Evolutionary conservation across 1,140 invertebrate genomes (phyloP).

Genomic region (Aphelenchoides fujianensis): DNA sequence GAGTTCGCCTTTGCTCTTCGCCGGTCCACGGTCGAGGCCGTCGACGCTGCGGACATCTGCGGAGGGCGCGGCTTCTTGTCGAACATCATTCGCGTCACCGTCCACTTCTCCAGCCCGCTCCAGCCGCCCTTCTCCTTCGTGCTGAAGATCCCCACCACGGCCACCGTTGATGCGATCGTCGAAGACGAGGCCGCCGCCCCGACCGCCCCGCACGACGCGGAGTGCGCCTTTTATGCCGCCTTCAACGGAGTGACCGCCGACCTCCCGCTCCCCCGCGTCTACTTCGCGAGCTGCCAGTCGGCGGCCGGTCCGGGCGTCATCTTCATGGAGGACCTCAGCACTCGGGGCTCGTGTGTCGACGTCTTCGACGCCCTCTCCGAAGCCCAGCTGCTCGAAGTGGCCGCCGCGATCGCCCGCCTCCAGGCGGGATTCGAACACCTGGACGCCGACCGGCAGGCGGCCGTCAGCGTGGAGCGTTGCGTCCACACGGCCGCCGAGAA

Average conservation of each 20-base stretch:
- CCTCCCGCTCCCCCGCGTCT: background rate
- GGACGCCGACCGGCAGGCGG: background rate
- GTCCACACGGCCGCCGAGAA: slow-evolving; percentile 2
- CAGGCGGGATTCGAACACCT: background rate
- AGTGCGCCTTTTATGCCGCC: background rate
- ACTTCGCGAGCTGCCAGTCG: background rate
- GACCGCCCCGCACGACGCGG: background rate
- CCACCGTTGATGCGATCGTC: background rate
- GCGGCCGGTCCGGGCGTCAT: background rate
- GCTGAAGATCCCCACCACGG: background rate
- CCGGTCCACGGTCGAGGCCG: background rate
- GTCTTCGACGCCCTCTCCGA: background rate
- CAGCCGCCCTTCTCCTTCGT: background rate
- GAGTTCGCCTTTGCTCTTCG: background rate
- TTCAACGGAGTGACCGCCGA: background rate
- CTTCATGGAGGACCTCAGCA: slow-evolving; percentile 16
- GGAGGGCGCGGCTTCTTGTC: background rate
- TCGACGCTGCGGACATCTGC: background rate
- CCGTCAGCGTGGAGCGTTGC: background rate
- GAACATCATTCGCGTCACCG: background rate
- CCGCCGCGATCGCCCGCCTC: background rate
- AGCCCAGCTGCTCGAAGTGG: background rate
- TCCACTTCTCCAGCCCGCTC: background rate
- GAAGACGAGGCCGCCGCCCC: background rate
- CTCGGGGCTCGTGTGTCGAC: slow-evolving; percentile 1